Evolutionary conservation across 1,140 invertebrate genomes (phyloP).

Genomic region (Trialeurodes vaporariorum): DNA sequence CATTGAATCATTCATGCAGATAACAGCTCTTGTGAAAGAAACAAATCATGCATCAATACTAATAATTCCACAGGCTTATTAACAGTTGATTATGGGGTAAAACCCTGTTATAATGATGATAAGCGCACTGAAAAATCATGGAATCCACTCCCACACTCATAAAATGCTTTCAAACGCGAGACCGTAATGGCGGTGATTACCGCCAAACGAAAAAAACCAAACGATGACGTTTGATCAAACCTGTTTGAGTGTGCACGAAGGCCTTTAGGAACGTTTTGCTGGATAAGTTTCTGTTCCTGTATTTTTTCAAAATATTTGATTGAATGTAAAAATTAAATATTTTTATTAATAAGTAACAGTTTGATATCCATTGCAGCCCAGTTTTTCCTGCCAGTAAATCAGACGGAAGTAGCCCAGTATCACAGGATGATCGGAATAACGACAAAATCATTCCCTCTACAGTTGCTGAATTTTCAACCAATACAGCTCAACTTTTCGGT

Average conservation of each 20-base stretch:
- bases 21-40: not conserved
- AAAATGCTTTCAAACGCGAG: no score
- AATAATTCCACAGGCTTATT: no score
- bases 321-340: not conserved
- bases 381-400: slow-evolving; percentile 21
- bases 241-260: no score
- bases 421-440: slow-evolving; percentile 7
- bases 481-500: slow-evolving; percentile 34
- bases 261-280: no score
- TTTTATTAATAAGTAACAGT: not conserved
- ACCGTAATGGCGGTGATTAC: no score
- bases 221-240: no score
- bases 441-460: slow-evolving; percentile 3
- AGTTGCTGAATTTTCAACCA: slow-evolving; percentile 17
- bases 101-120: no score
- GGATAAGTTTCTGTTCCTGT: no score
- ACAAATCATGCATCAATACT: not conserved
- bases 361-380: slow-evolving; percentile 11
- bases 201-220: no score
- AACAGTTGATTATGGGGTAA: no score
- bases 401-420: slow-evolving; percentile 13
- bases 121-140: no score
- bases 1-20: slow-evolving; percentile 7
- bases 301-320: not conserved
- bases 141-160: no score